Base-by-base conservation (phyloP, 1,140 invertebrate genomes). In the Daktulosphaira vitifoliae region DNA sequence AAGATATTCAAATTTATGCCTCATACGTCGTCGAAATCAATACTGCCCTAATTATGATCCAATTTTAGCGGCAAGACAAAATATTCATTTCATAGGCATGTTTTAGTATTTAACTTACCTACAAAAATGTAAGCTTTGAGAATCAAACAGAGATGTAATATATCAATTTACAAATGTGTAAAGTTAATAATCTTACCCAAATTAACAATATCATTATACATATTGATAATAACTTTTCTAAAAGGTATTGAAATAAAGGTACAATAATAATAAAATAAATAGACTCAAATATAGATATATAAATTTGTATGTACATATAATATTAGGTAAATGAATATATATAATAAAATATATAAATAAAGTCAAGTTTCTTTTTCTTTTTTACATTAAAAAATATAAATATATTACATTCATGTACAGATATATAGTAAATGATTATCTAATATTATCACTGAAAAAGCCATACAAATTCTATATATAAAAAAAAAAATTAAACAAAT, bases 331-430 rank as follows among this genome's bases (percentile, higher is more conserved):
- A 33, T 33, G 11, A 4, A 44, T 44, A 33, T 5, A 62, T 33
- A 33, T 62, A 62, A 62, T 62, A 62, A 62, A 62, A 62, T 46
- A 53, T 53, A 62, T 37, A 7, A 3, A n/a, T 44, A 37, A 54
- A 56, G 38, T n/a, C 39, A 39, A 33, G 11, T 11, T 56, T 18
- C 15, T 42, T 25, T 59, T 44, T n/a, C n/a, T 18, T 48, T 25
- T 48, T 62, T 46, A 62, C 39, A 62, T 33, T 62, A 33, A 62
- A 62, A 62, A 62, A 62, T 48, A 62, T 48, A 62, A 62, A 48
- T 62, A 62, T 62, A 46, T 59, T 59, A 62, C 56, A 62, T 48
- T 46, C 56, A 62, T 62, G 29, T 13, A 29, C 8, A 29, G 16
- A 16, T 48, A 48, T 3, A 18, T 4, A 52, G 7, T 37, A 59